phyloP scores from a whole-genome alignment of 2,113 vertebrate genomes.

The Dromas ardeola region DNA sequence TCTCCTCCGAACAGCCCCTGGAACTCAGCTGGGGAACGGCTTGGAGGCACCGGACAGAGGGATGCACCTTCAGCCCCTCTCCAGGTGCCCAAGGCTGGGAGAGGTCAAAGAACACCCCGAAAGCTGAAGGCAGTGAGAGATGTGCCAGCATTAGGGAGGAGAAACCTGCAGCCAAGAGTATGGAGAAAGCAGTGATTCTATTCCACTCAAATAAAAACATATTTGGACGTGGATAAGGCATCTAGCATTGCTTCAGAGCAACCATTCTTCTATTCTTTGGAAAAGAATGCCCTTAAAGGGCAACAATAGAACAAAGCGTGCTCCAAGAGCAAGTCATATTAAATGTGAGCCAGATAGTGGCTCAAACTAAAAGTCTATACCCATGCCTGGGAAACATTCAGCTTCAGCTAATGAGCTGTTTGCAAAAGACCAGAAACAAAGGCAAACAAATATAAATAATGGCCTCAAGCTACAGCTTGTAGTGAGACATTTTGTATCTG shows the following conservation, averaged over 20 bases:
- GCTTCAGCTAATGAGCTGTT: background rate
- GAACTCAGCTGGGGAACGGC: background rate
- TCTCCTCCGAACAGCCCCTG: background rate
- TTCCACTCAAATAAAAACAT: accelerated
- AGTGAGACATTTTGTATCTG: background rate
- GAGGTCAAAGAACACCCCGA: background rate
- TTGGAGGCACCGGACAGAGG: background rate
- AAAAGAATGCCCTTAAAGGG: background rate
- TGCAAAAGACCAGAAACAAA: background rate
- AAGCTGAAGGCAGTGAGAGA: background rate
- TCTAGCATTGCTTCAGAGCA: background rate
- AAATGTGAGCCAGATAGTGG: accelerated
- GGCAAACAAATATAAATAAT: background rate
- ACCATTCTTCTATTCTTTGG: background rate
- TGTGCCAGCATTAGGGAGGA: background rate
- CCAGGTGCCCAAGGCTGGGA: background rate
- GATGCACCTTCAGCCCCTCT: background rate
- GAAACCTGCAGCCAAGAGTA: background rate
- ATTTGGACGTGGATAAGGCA: background rate
- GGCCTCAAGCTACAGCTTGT: background rate
- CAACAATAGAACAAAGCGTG: background rate
- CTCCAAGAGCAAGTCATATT: background rate
- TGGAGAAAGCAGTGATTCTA: background rate
- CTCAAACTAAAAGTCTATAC: background rate
- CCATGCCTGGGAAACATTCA: background rate